These are phyloP conservation scores for Drosophila fuyamai DNA, from an alignment of 1,140 invertebrate species.

Conservation along the genomic window DNA sequence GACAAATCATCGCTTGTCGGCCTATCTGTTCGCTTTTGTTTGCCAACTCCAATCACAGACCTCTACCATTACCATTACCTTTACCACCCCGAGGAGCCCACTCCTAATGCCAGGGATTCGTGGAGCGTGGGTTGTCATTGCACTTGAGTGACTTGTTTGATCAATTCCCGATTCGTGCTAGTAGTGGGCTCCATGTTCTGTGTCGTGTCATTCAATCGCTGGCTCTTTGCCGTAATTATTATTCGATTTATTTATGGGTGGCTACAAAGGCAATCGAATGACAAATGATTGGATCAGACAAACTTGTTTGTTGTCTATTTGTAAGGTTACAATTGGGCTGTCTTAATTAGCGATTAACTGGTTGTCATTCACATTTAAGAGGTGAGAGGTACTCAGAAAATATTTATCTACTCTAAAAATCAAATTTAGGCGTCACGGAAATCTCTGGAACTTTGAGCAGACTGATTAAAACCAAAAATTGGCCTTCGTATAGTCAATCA, in stretches of 20 bases:
- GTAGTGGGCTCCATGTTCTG: constrained; percentile 14
- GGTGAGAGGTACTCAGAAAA: background rate
- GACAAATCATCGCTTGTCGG: constrained; percentile 27
- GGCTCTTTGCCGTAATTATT: constrained; percentile 44
- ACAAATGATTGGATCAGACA: constrained; percentile 23
- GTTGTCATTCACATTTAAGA: background rate
- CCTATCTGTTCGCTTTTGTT: constrained; percentile 13
- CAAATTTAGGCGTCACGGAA: too few relatives aligned
- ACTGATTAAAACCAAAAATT: too few relatives aligned
- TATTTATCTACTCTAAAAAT: background rate
- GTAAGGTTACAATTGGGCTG: background rate
- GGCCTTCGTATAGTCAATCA: too few relatives aligned
- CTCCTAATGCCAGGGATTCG: constrained; percentile 38
- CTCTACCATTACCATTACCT: constrained; percentile 8
- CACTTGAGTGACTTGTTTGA: constrained; percentile 81
- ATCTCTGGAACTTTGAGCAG: too few relatives aligned
- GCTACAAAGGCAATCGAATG: constrained; percentile 32
- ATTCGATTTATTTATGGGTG: constrained; percentile 33
- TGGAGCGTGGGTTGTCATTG: constrained; percentile 67
- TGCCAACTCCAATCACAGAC: constrained; percentile 35
- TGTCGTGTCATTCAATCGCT: constrained; percentile 54
- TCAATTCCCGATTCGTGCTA: constrained; percentile 74
- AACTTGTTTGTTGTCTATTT: background rate
- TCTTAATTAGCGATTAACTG: constrained; percentile 23
- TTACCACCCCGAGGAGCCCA: background rate